A percentile compares a stretch with the other conserved stretches of the same genome.
These are phyloP conservation scores for Felis chaus DNA, from an alignment of 2,113 vertebrate genomes.

Conservation along the genomic window DNA sequence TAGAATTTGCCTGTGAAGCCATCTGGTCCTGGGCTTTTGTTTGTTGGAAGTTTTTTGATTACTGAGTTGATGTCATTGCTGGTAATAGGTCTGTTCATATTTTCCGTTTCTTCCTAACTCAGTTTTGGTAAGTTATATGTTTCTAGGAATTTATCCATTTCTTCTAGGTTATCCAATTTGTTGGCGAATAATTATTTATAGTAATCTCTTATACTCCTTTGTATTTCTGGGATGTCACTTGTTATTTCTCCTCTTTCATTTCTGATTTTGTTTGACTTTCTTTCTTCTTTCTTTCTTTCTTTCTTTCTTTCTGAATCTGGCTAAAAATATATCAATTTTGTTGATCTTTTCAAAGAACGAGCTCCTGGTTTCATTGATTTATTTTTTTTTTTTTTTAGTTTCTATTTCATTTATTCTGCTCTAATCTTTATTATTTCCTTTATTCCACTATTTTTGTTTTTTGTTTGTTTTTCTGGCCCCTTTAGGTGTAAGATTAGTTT, in stretches of 20 bases:
- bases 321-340: neutral
- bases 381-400: neutral
- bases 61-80: neutral
- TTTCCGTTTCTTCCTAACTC: neutral
- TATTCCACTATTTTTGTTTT: neutral
- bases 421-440: neutral
- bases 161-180: no score
- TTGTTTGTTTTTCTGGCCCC: no score
- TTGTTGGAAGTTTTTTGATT: neutral
- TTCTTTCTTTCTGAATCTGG: neutral
- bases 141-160: no score
- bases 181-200: neutral
- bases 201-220: neutral
- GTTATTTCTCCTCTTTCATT: neutral
- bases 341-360: neutral
- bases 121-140: neutral
- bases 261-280: neutral
- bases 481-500: no score
- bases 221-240: neutral
- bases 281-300: neutral
- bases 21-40: neutral
- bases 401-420: neutral
- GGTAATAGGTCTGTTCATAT: neutral
- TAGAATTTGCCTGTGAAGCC: neutral
- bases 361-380: neutral